A percentile compares a stretch with the other conserved stretches of the same genome.
Evolutionary conservation across 1,140 invertebrate species (phyloP).

Genomic region (Oreohelix idahoensis): DNA sequence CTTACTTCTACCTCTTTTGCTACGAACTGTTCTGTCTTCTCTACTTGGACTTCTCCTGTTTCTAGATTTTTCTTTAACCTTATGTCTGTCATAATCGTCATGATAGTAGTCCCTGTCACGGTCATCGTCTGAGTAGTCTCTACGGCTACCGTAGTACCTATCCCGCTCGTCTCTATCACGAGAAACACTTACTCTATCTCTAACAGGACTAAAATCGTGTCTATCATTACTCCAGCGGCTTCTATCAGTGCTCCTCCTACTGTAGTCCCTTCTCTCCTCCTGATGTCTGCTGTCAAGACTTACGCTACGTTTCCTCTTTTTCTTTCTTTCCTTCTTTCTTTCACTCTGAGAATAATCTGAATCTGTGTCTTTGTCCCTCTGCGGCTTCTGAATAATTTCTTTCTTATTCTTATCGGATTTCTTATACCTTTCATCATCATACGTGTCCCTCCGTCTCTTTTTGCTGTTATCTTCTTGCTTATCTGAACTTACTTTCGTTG

Average conservation of each 20-base stretch:
- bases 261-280: not conserved
- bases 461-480: not conserved
- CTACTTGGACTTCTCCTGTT: slow-evolving; percentile 16
- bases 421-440: not conserved
- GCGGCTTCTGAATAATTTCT: not conserved
- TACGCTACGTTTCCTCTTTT: slow-evolving; percentile 33
- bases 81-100: slow-evolving; percentile 27
- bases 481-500: not conserved
- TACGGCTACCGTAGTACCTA: not conserved
- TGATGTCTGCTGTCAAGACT: slow-evolving; percentile 18
- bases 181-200: slow-evolving; percentile 34
- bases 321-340: slow-evolving; percentile 18
- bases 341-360: not conserved
- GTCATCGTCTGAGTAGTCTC: slow-evolving; percentile 24
- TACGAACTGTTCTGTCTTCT: slow-evolving; percentile 7
- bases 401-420: not conserved
- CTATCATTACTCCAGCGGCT: not conserved
- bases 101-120: slow-evolving; percentile 22
- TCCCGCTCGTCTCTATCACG: slow-evolving; percentile 7
- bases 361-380: not conserved
- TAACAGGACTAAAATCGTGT: not conserved
- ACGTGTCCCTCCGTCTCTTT: slow-evolving; percentile 7
- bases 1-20: slow-evolving; percentile 30
- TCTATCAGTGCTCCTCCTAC: slow-evolving; percentile 30
- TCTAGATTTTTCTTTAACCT: not conserved